A percentile compares a stretch with the other conserved stretches of the same genome.
Conservation (phyloP, 2,113 vertebrate genomes). For the Astatoreochromis straeleni region DNA sequence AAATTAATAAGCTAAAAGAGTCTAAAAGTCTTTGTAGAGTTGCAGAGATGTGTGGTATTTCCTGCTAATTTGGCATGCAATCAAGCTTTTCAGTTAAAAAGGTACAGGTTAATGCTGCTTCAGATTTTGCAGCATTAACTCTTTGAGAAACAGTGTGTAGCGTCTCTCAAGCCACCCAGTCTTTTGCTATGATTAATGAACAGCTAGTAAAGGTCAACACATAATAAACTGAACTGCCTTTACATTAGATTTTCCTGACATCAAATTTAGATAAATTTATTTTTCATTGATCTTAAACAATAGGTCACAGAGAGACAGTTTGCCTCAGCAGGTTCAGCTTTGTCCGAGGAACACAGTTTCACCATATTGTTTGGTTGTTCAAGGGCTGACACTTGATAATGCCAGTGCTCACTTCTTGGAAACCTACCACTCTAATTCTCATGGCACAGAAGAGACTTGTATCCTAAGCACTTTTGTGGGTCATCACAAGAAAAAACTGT, state of each 20-base stretch:
- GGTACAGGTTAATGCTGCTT: not conserved
- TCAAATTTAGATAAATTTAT: slow-evolving; percentile 38
- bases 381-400: slow-evolving; percentile 13
- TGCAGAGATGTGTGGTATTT: not conserved
- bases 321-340: not conserved
- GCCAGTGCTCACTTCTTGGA: not conserved
- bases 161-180: not conserved
- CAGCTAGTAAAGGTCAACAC: slow-evolving; percentile 50
- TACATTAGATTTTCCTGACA: slow-evolving; percentile 37
- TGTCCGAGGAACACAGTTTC: not conserved
- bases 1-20: not conserved
- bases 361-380: not conserved
- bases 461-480: slow-evolving; percentile 10
- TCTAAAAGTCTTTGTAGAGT: not conserved
- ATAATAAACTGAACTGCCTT: slow-evolving; percentile 54
- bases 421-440: not conserved
- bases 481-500: not conserved
- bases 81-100: not conserved
- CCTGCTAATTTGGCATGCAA: not conserved
- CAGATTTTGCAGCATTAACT: not conserved
- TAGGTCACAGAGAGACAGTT: slow-evolving; percentile 21
- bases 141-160: not conserved
- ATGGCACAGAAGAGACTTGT: not conserved
- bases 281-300: slow-evolving; percentile 46
- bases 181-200: slow-evolving; percentile 49